Conservation (phyloP, 2,888 invertebrate genomes). For the Tiliacea aurago region DNA sequence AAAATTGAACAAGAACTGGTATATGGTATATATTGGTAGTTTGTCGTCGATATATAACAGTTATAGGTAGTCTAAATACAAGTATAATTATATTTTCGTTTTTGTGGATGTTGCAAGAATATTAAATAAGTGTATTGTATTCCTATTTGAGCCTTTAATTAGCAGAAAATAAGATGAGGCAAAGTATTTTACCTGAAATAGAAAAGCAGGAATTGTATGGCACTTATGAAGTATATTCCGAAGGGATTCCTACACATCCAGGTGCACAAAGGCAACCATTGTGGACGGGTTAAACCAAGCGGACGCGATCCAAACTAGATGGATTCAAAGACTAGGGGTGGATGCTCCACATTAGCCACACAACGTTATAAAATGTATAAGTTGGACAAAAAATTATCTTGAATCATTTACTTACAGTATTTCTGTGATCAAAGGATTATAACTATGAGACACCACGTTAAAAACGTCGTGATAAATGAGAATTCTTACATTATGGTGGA, state of each 20-base stretch:
- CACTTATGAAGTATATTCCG: constrained; percentile 29
- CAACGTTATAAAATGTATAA: not conserved
- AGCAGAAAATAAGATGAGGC: not conserved
- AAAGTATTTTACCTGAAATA: not conserved
- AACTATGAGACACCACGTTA: not conserved
- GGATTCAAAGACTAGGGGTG: not conserved
- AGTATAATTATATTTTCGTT: not conserved
- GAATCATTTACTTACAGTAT: not conserved
- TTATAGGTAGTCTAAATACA: too few species aligned
- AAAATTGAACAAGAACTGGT: too few species aligned
- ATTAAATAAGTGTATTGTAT: not conserved
- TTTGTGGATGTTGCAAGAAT: not conserved
- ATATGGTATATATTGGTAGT: too few species aligned
- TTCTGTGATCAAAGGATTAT: not conserved
- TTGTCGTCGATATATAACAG: too few species aligned
- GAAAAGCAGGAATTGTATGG: not conserved
- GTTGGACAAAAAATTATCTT: not conserved
- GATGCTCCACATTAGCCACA: not conserved
- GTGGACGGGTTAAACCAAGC: not conserved
- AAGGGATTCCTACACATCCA: constrained; percentile 32
- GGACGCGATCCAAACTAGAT: not conserved
- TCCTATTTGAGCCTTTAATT: not conserved
- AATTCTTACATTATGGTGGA: too few species aligned
- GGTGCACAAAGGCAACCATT: not conserved
- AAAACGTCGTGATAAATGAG: too few species aligned